Percentiles rank a stretch among this genome's conserved stretches.
Evolutionary conservation across 2,797 vertebrate genomes (phyloP).

Genomic region (Gymnothorax javanicus): DNA sequence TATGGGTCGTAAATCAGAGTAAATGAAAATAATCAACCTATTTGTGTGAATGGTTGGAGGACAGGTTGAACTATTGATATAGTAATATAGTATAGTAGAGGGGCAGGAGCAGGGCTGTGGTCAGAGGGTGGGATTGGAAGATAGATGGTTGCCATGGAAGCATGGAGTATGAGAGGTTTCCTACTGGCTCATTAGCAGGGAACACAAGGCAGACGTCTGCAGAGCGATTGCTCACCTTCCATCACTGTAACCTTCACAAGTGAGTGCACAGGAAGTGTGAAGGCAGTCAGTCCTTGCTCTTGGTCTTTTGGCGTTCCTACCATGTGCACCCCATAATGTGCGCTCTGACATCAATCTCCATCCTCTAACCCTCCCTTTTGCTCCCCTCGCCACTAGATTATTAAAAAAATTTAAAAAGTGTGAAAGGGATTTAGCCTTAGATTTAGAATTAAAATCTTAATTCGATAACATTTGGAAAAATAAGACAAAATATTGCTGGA

Average conservation of each 20-base stretch:
- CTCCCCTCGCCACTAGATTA: constrained; percentile 22
- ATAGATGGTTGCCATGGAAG: constrained; percentile 5
- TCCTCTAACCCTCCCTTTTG: constrained; percentile 30
- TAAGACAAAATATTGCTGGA: too few relatives aligned
- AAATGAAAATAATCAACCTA: too few relatives aligned
- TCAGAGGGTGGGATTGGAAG: neutral
- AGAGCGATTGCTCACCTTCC: constrained; percentile 30
- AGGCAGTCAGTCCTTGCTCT: neutral
- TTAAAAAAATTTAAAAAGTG: too few relatives aligned
- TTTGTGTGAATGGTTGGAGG: too few relatives aligned
- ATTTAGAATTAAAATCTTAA: too few relatives aligned
- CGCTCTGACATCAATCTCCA: neutral
- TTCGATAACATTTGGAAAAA: too few relatives aligned
- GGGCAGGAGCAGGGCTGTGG: too few relatives aligned
- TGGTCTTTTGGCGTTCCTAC: neutral
- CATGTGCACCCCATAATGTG: neutral
- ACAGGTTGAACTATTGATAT: too few relatives aligned
- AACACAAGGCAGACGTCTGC: constrained; percentile 19
- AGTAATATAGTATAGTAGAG: neutral
- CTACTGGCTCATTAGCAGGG: constrained; percentile 6
- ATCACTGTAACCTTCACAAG: constrained; percentile 34
- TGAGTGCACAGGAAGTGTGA: constrained; percentile 26
- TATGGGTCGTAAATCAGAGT: too few relatives aligned
- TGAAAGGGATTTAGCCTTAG: too few relatives aligned
- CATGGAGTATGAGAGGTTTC: neutral